Evolutionary conservation across 2,888 invertebrate species (phyloP).

Genomic region (Chrysolina haemoptera): DNA sequence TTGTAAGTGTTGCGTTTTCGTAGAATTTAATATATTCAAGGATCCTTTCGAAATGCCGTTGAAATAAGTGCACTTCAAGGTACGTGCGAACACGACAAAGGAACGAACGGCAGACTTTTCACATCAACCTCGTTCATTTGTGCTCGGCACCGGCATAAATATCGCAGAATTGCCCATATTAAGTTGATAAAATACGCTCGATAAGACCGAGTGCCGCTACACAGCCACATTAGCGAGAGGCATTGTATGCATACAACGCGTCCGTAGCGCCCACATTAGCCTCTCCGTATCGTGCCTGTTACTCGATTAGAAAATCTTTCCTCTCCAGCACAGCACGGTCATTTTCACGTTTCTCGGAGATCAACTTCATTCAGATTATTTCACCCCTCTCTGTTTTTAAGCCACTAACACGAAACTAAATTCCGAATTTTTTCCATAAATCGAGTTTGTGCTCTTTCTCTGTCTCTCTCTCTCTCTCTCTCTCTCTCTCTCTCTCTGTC

Average conservation of each 20-base stretch:
- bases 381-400: not conserved
- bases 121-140: constrained; percentile 13
- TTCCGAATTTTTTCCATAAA: too few relatives aligned
- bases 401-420: not conserved
- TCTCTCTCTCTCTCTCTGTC: too few relatives aligned
- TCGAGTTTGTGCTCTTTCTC: too few relatives aligned
- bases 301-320: constrained; percentile 35
- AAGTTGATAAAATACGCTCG: constrained; percentile 33
- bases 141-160: constrained; percentile 17
- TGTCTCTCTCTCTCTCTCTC: too few relatives aligned
- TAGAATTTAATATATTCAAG: too few relatives aligned
- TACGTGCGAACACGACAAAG: not conserved
- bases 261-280: constrained; percentile 33
- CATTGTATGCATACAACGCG: constrained; percentile 39
- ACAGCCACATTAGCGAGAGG: constrained; percentile 39
- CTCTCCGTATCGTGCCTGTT: constrained; percentile 28
- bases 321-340: constrained; percentile 9
- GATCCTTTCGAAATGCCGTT: not conserved
- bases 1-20: too few relatives aligned
- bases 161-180: constrained; percentile 30
- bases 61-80: not conserved
- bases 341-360: not conserved
- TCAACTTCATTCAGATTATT: too few relatives aligned
- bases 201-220: constrained; percentile 32
- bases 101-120: constrained; percentile 16